Percentiles rank a stretch among this genome's conserved stretches.
Evolutionary conservation across 64 coral and sea anemone genomes (phyloP).

Genomic region (Dendrophyllia cribrosa): DNA sequence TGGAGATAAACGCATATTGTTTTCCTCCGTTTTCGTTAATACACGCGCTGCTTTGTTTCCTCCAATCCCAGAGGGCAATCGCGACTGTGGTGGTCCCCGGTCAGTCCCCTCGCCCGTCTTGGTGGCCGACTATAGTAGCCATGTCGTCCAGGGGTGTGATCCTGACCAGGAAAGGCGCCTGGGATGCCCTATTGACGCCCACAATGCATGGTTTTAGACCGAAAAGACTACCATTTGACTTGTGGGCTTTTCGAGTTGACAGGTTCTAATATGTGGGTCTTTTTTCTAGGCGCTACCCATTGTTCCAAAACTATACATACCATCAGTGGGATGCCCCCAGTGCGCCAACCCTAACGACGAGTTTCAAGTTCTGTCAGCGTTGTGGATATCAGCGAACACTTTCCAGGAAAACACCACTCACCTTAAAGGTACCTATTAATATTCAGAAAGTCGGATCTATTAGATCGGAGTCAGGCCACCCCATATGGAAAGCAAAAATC

Average conservation of each 20-base stretch:
- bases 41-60: too few species aligned
- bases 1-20: neutral
- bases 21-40: too few species aligned
- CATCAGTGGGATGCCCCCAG: conserved; percentile 38
- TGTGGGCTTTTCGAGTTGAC: conserved; percentile 18
- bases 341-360: conserved; percentile 44
- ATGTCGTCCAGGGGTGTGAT: too few species aligned
- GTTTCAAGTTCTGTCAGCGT: conserved; percentile 51
- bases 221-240: neutral
- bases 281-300: conserved; percentile 14
- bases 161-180: neutral
- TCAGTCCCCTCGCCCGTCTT: too few species aligned
- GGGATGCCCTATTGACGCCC: neutral
- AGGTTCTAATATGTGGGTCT: neutral
- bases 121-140: too few species aligned
- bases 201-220: conserved; percentile 5
- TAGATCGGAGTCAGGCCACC: neutral
- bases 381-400: conserved; percentile 49
- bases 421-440: neutral
- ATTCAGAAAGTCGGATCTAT: neutral
- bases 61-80: too few species aligned
- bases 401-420: too few species aligned
- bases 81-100: too few species aligned
- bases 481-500: neutral
- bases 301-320: conserved; percentile 16